These are phyloP conservation scores for Sinocyclocheilus anshuiensis DNA, from an alignment of 2,113 vertebrate species.

Conservation along the genomic window DNA sequence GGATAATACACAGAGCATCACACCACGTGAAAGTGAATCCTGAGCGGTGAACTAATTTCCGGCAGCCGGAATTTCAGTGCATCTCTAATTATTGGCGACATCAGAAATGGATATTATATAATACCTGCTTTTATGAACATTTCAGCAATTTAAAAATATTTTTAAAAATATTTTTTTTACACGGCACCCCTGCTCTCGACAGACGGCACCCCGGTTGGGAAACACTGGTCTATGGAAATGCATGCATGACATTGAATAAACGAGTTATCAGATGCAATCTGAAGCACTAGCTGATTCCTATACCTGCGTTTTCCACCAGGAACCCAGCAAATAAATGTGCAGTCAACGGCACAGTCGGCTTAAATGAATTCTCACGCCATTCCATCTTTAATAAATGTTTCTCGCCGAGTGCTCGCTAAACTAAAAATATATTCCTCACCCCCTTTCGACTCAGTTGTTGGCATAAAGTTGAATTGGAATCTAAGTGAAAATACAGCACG, in stretches of 20 bases:
- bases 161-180: no score
- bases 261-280: neutral
- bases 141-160: no score
- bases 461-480: constrained; percentile 14
- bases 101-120: no score
- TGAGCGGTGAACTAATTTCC: no score
- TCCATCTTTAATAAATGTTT: constrained; percentile 7
- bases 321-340: neutral
- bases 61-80: no score
- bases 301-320: neutral
- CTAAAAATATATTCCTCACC: constrained; percentile 15
- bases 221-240: neutral
- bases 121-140: no score
- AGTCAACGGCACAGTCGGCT: neutral
- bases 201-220: no score
- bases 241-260: neutral
- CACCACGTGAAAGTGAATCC: no score
- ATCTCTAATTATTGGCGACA: no score
- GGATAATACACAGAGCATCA: no score
- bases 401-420: neutral
- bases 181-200: no score
- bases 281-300: neutral
- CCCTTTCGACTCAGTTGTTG: neutral
- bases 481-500: neutral
- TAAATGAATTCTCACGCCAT: neutral